Evolutionary conservation across 2,888 invertebrate genomes (phyloP).

Genomic region (Amphimallon solstitiale): DNA sequence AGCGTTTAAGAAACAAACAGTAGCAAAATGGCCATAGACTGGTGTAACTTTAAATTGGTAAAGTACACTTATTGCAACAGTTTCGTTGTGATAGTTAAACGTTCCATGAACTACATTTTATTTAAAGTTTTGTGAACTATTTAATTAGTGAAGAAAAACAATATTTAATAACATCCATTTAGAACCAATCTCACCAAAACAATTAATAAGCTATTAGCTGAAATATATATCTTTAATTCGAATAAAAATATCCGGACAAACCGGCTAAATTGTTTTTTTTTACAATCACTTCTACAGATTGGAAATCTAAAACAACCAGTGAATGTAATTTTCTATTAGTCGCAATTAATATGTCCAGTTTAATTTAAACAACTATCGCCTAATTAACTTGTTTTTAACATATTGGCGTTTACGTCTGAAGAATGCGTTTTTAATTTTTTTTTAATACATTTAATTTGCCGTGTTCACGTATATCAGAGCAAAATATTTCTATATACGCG

Average conservation of each 20-base stretch:
- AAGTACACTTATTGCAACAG: no score
- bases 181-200: neutral
- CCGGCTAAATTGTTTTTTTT: neutral
- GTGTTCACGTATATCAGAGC: no score
- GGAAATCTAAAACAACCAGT: constrained; percentile 10
- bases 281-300: constrained; percentile 13
- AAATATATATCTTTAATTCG: neutral
- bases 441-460: neutral
- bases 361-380: constrained; percentile 21
- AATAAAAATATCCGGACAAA: constrained; percentile 10
- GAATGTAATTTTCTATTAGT: constrained; percentile 15
- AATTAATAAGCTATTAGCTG: constrained; percentile 7
- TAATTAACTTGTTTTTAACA: constrained; percentile 11
- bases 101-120: no score
- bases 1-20: no score
- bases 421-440: neutral
- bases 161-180: no score
- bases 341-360: constrained; percentile 18
- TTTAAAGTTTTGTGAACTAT: no score
- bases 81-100: no score
- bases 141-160: no score
- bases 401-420: neutral
- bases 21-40: no score
- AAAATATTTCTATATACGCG: no score
- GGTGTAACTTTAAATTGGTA: no score